Percentiles rank a stretch among this genome's conserved stretches.
Conservation (phyloP, 2,888 invertebrate genomes). For the Autographa pulchrina region DNA sequence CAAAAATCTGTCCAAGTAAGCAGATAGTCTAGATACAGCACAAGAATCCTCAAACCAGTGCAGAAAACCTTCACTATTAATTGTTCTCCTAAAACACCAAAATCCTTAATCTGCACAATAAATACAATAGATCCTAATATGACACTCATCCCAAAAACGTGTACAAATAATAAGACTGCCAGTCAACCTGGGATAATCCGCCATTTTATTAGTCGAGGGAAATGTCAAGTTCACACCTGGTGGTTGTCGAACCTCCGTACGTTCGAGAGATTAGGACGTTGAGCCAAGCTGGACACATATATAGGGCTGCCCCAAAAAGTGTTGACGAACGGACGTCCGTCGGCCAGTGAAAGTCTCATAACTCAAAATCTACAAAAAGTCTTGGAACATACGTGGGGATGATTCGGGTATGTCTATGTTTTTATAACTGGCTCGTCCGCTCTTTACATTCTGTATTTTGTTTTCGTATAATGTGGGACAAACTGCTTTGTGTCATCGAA, state of each 20-base stretch:
- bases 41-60: too few species aligned
- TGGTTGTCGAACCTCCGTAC: slow-evolving; percentile 47
- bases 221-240: slow-evolving; percentile 65
- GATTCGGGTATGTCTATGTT: too few species aligned
- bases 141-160: slow-evolving; percentile 43
- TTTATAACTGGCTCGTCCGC: too few species aligned
- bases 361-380: too few species aligned
- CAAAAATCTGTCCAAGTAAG: too few species aligned
- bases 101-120: slow-evolving; percentile 32
- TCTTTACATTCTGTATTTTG: background rate
- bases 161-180: slow-evolving; percentile 61
- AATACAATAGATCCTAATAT: slow-evolving; percentile 39
- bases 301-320: background rate
- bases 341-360: too few species aligned
- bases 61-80: slow-evolving; percentile 41
- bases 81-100: slow-evolving; percentile 4
- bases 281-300: slow-evolving; percentile 22
- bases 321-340: too few species aligned
- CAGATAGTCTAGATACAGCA: too few species aligned
- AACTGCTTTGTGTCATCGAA: background rate
- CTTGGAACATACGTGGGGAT: too few species aligned
- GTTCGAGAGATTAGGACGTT: slow-evolving; percentile 50
- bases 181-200: slow-evolving; percentile 56
- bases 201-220: slow-evolving; percentile 54
- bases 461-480: background rate